Percentiles rank a stretch among this genome's conserved stretches.
phyloP scores from a whole-genome alignment of 2,797 vertebrate genomes.

The Huso huso region DNA sequence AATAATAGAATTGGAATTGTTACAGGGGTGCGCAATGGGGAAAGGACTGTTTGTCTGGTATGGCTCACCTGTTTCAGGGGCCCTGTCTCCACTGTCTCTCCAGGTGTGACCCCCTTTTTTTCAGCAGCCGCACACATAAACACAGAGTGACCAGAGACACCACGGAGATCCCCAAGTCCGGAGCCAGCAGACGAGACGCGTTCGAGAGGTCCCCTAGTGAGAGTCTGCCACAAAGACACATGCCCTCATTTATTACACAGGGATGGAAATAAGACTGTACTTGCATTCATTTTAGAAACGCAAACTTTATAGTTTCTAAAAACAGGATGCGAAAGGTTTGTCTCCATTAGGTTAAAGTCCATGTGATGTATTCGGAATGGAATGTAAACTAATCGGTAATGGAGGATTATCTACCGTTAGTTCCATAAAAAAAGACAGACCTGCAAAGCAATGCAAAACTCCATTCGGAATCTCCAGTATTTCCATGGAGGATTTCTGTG shows the following conservation, averaged over 20 bases:
- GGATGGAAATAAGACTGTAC: too few relatives aligned
- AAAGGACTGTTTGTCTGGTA: not conserved
- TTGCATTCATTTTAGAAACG: too few relatives aligned
- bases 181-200: constrained; percentile 67
- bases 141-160: constrained; percentile 67
- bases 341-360: too few relatives aligned
- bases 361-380: too few relatives aligned
- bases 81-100: not conserved
- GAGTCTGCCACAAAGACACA: constrained; percentile 37
- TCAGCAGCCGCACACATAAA: constrained; percentile 58
- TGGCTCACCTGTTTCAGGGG: constrained; percentile 3
- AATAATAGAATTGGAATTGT: too few relatives aligned
- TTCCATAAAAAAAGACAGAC: too few relatives aligned
- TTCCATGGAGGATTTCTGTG: not conserved
- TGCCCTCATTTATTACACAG: not conserved
- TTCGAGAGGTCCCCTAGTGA: constrained; percentile 69
- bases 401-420: too few relatives aligned
- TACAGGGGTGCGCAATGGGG: too few relatives aligned
- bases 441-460: too few relatives aligned
- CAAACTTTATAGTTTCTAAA: too few relatives aligned
- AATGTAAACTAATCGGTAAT: too few relatives aligned
- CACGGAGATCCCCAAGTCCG: constrained; percentile 75
- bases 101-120: constrained; percentile 36
- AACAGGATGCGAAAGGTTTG: too few relatives aligned
- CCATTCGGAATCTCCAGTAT: not conserved